Conservation (phyloP, 1,140 invertebrate species). For the Nasonia giraulti region DNA sequence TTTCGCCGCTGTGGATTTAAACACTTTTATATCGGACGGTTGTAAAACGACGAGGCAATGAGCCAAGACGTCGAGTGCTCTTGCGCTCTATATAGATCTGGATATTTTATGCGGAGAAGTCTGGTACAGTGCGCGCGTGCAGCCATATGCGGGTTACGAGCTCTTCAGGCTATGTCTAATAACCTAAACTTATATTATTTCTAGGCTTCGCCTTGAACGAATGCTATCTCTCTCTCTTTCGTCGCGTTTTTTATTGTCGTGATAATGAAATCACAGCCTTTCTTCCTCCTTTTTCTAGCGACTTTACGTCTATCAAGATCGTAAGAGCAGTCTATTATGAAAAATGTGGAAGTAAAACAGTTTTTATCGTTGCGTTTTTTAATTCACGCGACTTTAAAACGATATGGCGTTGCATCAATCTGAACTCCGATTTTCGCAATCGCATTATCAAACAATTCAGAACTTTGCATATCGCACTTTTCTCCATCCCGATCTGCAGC, state of each 20-base stretch:
- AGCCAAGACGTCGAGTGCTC: constrained; percentile 54
- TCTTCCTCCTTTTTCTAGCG: constrained; percentile 7
- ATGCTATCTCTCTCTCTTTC: neutral
- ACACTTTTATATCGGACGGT: constrained; percentile 56
- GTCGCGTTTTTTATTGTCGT: constrained; percentile 28
- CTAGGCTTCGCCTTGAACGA: neutral
- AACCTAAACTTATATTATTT: constrained; percentile 41
- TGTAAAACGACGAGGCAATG: constrained; percentile 59
- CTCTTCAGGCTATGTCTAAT: constrained; percentile 35
- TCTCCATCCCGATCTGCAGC: too few species aligned
- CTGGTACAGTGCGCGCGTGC: neutral
- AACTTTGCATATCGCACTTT: neutral
- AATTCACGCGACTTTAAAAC: constrained; percentile 7
- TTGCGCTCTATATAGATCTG: neutral
- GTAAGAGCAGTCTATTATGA: constrained; percentile 39
- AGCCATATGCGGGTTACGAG: constrained; percentile 41
- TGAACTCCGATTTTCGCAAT: neutral
- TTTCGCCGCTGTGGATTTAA: constrained; percentile 57
- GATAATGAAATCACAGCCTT: constrained; percentile 43
- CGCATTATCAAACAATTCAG: neutral
- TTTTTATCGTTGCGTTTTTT: constrained; percentile 27
- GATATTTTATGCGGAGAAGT: neutral
- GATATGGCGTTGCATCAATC: too few species aligned
- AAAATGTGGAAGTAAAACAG: constrained; percentile 34
- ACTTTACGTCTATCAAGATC: constrained; percentile 27